Conservation (phyloP, 2,797 vertebrate species). For the Smutsia temminckii region DNA sequence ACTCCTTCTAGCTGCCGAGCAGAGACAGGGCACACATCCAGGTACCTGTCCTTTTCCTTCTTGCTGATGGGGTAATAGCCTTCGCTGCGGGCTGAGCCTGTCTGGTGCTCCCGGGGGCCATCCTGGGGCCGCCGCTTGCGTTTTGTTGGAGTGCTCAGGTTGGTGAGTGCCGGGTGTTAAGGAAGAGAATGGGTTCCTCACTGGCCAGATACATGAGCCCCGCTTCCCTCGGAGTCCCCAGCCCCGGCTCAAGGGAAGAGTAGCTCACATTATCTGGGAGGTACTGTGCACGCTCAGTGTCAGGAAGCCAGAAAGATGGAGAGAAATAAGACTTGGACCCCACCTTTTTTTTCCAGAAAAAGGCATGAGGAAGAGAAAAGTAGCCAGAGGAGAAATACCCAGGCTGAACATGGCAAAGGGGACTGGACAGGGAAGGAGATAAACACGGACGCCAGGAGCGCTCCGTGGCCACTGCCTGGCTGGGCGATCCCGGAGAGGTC, state of each 20-base stretch:
- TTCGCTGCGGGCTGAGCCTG: conserved; percentile 93
- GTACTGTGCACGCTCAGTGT: background rate
- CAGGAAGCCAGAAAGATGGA: background rate
- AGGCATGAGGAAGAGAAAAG: background rate
- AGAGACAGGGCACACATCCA: conserved; percentile 92
- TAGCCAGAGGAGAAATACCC: background rate
- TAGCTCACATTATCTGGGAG: background rate
- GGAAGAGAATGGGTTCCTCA: conserved; percentile 76
- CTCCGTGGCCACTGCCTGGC: background rate
- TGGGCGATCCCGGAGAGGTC: no score
- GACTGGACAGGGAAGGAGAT: background rate
- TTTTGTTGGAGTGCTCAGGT: conserved; percentile 92
- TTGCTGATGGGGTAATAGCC: conserved; percentile 96
- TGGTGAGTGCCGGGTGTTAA: conserved; percentile 92
- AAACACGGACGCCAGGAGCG: background rate
- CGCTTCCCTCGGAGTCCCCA: background rate
- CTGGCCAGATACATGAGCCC: background rate
- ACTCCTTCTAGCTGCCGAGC: conserved; percentile 87
- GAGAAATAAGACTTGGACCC: background rate
- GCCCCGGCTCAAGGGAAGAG: background rate
- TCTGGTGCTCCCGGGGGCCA: conserved; percentile 91
- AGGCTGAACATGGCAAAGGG: background rate
- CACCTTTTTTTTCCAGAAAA: background rate
- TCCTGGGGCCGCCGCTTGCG: conserved; percentile 89
- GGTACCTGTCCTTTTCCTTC: conserved; percentile 95